Evolutionary conservation across 2,113 vertebrate genomes (phyloP).

Genomic region (Elaphurus davidianus): DNA sequence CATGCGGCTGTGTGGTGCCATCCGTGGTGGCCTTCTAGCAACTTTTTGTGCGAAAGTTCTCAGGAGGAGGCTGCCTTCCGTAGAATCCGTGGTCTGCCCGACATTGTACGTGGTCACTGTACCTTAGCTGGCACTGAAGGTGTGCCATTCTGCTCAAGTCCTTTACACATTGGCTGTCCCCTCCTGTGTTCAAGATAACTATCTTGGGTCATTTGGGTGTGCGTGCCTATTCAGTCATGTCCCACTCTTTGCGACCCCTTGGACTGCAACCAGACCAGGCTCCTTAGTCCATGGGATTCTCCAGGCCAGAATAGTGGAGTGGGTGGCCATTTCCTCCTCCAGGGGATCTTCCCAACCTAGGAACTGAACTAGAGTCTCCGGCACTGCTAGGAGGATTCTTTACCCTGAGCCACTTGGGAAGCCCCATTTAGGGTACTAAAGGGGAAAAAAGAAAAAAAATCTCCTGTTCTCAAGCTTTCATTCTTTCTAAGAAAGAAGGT

Average conservation of each 20-base stretch:
- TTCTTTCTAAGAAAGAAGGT: neutral
- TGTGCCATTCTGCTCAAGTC: neutral
- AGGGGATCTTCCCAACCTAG: neutral
- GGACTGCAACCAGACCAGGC: neutral
- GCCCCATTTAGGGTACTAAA: neutral
- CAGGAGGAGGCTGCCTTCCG: neutral
- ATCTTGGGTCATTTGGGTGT: neutral
- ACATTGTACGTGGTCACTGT: neutral
- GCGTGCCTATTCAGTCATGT: neutral
- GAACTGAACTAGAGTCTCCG: neutral
- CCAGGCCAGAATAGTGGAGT: neutral
- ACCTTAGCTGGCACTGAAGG: neutral
- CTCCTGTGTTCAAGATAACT: neutral
- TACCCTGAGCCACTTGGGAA: neutral
- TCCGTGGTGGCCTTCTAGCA: neutral
- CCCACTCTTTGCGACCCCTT: neutral
- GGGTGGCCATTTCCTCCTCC: neutral
- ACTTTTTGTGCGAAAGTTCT: constrained; percentile 24
- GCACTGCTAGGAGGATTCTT: neutral
- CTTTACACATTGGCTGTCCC: neutral
- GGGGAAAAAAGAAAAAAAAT: neutral
- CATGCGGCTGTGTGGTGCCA: neutral
- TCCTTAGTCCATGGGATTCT: neutral
- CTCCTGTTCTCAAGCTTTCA: neutral
- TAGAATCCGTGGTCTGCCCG: neutral